These are phyloP conservation scores for Epinephelus fuscoguttatus DNA, from an alignment of 2,113 vertebrate species.

Conservation along the genomic window DNA sequence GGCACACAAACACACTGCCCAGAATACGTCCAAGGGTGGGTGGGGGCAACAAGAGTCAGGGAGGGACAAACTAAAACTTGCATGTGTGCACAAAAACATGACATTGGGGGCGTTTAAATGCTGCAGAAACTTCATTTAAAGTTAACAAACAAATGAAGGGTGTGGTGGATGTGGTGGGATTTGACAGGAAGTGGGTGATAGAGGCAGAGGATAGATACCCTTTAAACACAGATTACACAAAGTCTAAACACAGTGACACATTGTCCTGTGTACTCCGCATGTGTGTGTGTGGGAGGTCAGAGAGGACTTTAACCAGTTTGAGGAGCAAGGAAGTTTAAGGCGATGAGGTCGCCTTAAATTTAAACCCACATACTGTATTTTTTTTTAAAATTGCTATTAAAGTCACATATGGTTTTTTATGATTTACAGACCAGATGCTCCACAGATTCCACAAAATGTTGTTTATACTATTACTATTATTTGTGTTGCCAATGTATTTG, in stretches of 20 bases:
- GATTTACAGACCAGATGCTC: background rate
- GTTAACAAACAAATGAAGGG: conserved; percentile 66
- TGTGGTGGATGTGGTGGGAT: conserved; percentile 56
- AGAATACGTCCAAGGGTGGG: conserved; percentile 52
- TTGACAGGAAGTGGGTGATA: conserved; percentile 62
- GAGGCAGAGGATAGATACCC: conserved; percentile 29
- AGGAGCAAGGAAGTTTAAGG: background rate
- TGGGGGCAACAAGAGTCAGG: conserved; percentile 42
- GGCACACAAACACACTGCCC: conserved; percentile 60
- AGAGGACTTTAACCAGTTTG: conserved; percentile 5
- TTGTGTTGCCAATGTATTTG: background rate
- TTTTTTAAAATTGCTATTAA: background rate
- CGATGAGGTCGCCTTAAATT: background rate
- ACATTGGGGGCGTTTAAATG: conserved; percentile 58
- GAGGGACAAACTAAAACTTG: conserved; percentile 18
- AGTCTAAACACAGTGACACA: conserved; percentile 43
- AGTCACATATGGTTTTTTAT: background rate
- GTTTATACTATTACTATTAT: background rate
- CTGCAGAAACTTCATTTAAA: conserved; percentile 58
- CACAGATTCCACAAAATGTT: background rate
- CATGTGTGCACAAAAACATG: background rate
- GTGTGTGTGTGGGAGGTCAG: background rate
- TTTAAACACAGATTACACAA: conserved; percentile 47
- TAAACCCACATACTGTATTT: background rate
- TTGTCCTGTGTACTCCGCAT: background rate